Base-by-base conservation (phyloP, 1,140 invertebrate species). In the Episyrphus balteatus region DNA sequence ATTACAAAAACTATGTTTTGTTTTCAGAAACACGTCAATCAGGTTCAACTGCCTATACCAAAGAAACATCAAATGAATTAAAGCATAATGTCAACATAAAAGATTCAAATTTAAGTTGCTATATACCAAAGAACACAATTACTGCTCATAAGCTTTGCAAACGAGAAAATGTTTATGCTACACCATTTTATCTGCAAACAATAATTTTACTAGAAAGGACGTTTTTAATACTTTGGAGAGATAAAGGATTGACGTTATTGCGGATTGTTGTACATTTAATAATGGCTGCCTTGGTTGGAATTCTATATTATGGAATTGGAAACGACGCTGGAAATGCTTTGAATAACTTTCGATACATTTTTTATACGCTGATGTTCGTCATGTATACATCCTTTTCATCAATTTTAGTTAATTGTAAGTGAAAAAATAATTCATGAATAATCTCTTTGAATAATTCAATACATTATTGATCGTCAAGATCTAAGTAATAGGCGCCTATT, bases 321-420 rank as follows among this genome's bases (percentile, higher is more conserved):
- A 75, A 82, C 44, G 81, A 89, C 52, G 87, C 83, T 1, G 73
- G 73, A 45, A 77, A 85, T 56, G 77, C 81, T 1, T 71, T 81
- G 47, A 81, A 88, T 56, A 91, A 86, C 57, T 82, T 81, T 51
- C 84, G 82, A 53, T 82, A 83, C 57, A 70, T 87, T 1, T 91
- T 88, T 68, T 90, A 86, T 68, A 82, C 77, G 44, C 76, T 89
- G 44, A 81, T 92, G 74, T 90, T 91, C 63, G 69, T 91, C 12
- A 86, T 89, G 82, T 91, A 86, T 55, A 88, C 84, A 12, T 84
- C 90, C 1, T 87, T 92, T 59, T 92, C 86, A 65, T 82, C 85
- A 5, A 84, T 88, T 13, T 76, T 88, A n/a, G 75, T 91, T 1
- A 86, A 81, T 39, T 92, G 90, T 92, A 76, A 88, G 84, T 83